These are phyloP conservation scores for Phocoena phocoena DNA, from an alignment of 2,113 vertebrate genomes.

Conservation along the genomic window DNA sequence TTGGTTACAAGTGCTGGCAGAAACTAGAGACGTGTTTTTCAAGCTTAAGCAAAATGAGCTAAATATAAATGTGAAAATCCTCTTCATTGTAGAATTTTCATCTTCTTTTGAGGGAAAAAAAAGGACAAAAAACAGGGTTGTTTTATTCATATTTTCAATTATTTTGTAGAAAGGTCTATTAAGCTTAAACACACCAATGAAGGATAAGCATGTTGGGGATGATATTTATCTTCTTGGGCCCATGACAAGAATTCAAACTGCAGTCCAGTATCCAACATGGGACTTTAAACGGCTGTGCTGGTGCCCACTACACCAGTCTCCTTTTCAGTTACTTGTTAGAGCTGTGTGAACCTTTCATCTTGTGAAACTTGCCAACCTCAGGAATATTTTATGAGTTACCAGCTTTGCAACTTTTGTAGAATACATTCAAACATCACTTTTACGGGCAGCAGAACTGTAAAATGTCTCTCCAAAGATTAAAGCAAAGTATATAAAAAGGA, in stretches of 20 bases:
- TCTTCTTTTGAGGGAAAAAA: slow-evolving; percentile 11
- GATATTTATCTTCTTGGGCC: not conserved
- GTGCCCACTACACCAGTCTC: not conserved
- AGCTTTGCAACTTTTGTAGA: slow-evolving; percentile 68
- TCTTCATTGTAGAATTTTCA: slow-evolving; percentile 17
- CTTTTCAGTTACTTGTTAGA: slow-evolving; percentile 64
- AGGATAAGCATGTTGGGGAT: not conserved
- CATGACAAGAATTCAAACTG: not conserved
- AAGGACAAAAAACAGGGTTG: not conserved
- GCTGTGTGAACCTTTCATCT: slow-evolving; percentile 66
- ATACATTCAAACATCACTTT: slow-evolving; percentile 61
- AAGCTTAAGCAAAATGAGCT: slow-evolving; percentile 45
- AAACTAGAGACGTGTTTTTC: slow-evolving; percentile 17
- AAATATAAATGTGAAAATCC: slow-evolving; percentile 54
- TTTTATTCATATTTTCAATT: slow-evolving; percentile 31
- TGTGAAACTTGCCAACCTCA: slow-evolving; percentile 70
- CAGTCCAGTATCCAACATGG: not conserved
- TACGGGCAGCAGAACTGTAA: slow-evolving; percentile 54
- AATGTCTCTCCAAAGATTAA: slow-evolving; percentile 48
- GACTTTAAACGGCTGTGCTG: not conserved
- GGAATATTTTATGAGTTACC: slow-evolving; percentile 76
- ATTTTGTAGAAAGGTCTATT: not conserved
- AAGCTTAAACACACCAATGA: not conserved
- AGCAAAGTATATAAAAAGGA: slow-evolving; percentile 7
- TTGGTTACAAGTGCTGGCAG: slow-evolving; percentile 55